Percentiles rank a stretch among this genome's conserved stretches.
Conservation (phyloP, 2,888 invertebrate species). For the Sialis fuliginosa region DNA sequence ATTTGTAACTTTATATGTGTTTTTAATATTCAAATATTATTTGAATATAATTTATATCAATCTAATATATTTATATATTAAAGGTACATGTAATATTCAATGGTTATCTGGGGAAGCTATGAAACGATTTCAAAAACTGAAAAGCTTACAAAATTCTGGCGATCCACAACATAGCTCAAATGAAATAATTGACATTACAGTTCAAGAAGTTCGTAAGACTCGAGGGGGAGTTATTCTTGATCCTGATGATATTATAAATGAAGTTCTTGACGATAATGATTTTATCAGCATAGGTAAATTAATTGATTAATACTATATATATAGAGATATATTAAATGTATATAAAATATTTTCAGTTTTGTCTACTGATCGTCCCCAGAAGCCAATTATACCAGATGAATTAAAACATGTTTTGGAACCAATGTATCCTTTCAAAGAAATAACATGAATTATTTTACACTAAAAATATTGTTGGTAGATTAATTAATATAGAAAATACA, state of each 20-base stretch:
- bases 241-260: constrained; percentile 30
- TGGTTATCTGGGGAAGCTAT: constrained; percentile 35
- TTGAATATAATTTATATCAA: constrained; percentile 3
- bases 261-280: constrained; percentile 39
- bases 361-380: constrained; percentile 13
- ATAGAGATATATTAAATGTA: not conserved
- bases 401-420: constrained; percentile 17
- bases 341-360: constrained; percentile 13
- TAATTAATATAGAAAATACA: not conserved
- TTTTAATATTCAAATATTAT: not conserved
- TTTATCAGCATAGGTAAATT: constrained; percentile 36
- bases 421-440: constrained; percentile 17
- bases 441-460: not conserved
- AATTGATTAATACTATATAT: not conserved
- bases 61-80: constrained; percentile 5
- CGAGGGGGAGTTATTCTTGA: constrained; percentile 38
- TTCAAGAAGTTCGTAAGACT: constrained; percentile 34
- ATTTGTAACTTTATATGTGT: not conserved
- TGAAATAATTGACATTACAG: constrained; percentile 12
- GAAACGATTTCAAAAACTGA: constrained; percentile 25
- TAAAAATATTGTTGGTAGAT: not conserved
- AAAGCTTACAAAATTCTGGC: constrained; percentile 10
- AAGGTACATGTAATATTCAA: constrained; percentile 23
- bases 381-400: constrained; percentile 16
- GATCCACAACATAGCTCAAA: constrained; percentile 9